Evolutionary conservation across 2,888 invertebrate genomes (phyloP).

Genomic region (Panorpa germanica): DNA sequence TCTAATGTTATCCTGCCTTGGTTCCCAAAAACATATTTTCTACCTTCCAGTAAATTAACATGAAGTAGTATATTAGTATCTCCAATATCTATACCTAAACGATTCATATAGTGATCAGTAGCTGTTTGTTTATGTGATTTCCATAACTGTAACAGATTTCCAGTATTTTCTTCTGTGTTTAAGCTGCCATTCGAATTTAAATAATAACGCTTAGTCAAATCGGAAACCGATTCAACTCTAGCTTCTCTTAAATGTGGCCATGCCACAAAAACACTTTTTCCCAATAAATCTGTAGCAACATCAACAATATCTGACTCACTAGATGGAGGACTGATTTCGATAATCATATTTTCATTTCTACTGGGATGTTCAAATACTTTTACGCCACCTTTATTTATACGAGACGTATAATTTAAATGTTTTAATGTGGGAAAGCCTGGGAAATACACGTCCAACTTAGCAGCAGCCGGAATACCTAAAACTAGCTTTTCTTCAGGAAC

Average conservation of each 20-base stretch:
- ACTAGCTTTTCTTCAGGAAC: slow-evolving; percentile 36
- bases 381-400: slow-evolving; percentile 41
- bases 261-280: slow-evolving; percentile 56
- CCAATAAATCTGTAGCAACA: slow-evolving; percentile 44
- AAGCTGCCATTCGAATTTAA: slow-evolving; percentile 20
- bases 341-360: slow-evolving; percentile 63
- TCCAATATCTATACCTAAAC: slow-evolving; percentile 64
- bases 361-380: slow-evolving; percentile 80
- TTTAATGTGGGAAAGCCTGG: slow-evolving; percentile 88
- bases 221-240: slow-evolving; percentile 30
- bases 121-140: slow-evolving; percentile 30
- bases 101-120: slow-evolving; percentile 37
- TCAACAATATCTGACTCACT: slow-evolving; percentile 25
- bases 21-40: slow-evolving; percentile 33
- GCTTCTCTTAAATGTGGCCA: slow-evolving; percentile 92
- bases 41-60: slow-evolving; percentile 52
- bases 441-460: slow-evolving; percentile 47
- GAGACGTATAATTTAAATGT: slow-evolving; percentile 60
- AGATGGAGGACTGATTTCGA: slow-evolving; percentile 33
- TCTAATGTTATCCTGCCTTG: slow-evolving; percentile 44
- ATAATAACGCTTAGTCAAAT: too few relatives aligned
- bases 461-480: slow-evolving; percentile 52
- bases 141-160: slow-evolving; percentile 28
- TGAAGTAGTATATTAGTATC: slow-evolving; percentile 45
- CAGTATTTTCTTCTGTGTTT: slow-evolving; percentile 25